These are phyloP conservation scores for Ladona fulva DNA, from an alignment of 1,140 invertebrate genomes.

Conservation along the genomic window DNA sequence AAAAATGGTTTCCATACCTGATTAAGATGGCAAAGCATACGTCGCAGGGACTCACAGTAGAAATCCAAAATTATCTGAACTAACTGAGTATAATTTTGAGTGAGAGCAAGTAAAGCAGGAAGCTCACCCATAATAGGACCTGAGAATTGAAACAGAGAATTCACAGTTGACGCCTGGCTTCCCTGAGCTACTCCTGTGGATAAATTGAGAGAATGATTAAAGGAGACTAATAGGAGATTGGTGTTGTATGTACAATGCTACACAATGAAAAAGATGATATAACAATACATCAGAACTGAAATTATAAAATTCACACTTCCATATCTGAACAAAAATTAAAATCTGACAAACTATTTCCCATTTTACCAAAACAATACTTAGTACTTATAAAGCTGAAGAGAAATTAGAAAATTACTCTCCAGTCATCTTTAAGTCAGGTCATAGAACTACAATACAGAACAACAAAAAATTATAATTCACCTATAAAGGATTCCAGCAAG, in stretches of 20 bases:
- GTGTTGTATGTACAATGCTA: no score
- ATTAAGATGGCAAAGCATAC: constrained; percentile 56
- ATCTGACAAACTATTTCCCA: no score
- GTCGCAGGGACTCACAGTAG: constrained; percentile 57
- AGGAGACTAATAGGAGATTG: not conserved
- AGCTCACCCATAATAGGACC: constrained; percentile 53
- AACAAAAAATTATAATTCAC: constrained; percentile 29
- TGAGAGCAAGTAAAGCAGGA: constrained; percentile 56
- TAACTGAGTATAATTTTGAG: constrained; percentile 73
- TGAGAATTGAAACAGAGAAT: constrained; percentile 53
- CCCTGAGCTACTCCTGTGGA: constrained; percentile 48
- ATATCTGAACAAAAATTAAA: no score
- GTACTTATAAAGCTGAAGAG: no score
- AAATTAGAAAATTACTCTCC: not conserved
- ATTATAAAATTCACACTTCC: no score
- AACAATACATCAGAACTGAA: no score
- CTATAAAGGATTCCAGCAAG: constrained; percentile 55
- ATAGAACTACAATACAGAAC: not conserved
- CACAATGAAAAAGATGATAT: no score
- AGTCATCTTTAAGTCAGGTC: not conserved
- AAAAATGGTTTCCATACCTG: constrained; percentile 38
- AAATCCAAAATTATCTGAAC: constrained; percentile 70
- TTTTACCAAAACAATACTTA: no score
- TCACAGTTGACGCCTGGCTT: constrained; percentile 44
- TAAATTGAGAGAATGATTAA: constrained; percentile 17